Evolutionary conservation across 2,888 invertebrate genomes (phyloP).

Genomic region (Aelia acuminata): DNA sequence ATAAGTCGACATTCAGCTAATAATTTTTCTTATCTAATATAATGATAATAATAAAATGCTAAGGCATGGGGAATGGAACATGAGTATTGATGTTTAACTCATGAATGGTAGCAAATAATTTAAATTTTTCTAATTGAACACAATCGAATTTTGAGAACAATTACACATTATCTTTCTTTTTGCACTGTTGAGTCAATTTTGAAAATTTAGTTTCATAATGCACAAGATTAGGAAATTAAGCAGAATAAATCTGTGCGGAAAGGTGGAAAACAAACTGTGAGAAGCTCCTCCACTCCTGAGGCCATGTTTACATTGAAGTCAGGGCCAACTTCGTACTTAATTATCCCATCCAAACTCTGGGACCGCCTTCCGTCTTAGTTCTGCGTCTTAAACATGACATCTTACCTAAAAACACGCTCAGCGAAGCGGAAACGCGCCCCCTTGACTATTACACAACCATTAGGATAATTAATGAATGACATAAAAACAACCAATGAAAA

Average conservation of each 20-base stretch:
- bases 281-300: constrained; percentile 5
- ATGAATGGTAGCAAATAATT: too few relatives aligned
- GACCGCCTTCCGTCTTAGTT: constrained; percentile 7
- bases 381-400: neutral
- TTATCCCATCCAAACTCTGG: constrained; percentile 45
- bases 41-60: too few relatives aligned
- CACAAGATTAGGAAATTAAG: neutral
- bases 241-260: neutral
- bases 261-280: constrained; percentile 4
- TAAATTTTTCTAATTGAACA: too few relatives aligned
- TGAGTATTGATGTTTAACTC: too few relatives aligned
- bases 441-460: too few relatives aligned
- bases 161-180: too few relatives aligned
- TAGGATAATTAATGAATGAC: too few relatives aligned
- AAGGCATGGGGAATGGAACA: too few relatives aligned
- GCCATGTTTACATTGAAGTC: constrained; percentile 53
- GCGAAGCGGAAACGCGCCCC: neutral
- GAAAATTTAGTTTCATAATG: neutral
- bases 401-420: neutral
- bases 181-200: neutral
- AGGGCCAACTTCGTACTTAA: constrained; percentile 44
- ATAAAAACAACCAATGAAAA: too few relatives aligned
- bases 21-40: too few relatives aligned
- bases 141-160: too few relatives aligned
- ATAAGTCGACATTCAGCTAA: too few relatives aligned